Percentiles rank a stretch among this genome's conserved stretches.
These are phyloP conservation scores for Trachymyrmex cornetzi DNA, from an alignment of 1,140 invertebrate genomes.

Conservation along the genomic window DNA sequence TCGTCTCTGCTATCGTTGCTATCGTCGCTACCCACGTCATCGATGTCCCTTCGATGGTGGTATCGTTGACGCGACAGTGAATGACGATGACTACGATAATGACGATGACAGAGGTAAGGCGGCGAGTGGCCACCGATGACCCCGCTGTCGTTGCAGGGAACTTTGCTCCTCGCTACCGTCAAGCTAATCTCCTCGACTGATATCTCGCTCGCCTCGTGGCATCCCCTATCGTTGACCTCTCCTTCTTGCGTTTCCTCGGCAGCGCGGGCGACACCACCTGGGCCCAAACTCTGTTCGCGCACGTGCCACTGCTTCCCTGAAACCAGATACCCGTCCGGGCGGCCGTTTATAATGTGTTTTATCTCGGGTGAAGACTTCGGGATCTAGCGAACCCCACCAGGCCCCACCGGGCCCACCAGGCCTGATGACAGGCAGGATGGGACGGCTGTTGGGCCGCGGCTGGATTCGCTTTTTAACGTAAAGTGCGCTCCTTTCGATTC, in stretches of 20 bases:
- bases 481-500: background rate
- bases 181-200: constrained; percentile 67
- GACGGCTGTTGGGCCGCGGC: constrained; percentile 25
- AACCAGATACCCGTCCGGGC: constrained; percentile 83
- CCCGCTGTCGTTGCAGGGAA: constrained; percentile 60
- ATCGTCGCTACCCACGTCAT: constrained; percentile 50
- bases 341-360: constrained; percentile 80
- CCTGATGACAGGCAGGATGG: constrained; percentile 37
- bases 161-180: constrained; percentile 64
- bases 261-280: constrained; percentile 77
- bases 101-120: constrained; percentile 61
- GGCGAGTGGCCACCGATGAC: constrained; percentile 60
- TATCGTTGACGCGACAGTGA: constrained; percentile 49
- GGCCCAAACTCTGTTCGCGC: constrained; percentile 81
- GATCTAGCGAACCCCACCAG: constrained; percentile 63
- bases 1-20: constrained; percentile 51
- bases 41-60: constrained; percentile 60
- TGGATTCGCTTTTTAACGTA: constrained; percentile 37
- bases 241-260: constrained; percentile 66
- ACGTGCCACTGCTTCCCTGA: constrained; percentile 86
- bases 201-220: constrained; percentile 50
- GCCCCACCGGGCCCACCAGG: constrained; percentile 54
- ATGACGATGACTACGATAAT: constrained; percentile 64
- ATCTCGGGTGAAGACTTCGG: constrained; percentile 70
- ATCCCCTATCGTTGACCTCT: constrained; percentile 39